Evolutionary conservation across 2,113 vertebrate species (phyloP).

Genomic region (Megaceryle torquata): DNA sequence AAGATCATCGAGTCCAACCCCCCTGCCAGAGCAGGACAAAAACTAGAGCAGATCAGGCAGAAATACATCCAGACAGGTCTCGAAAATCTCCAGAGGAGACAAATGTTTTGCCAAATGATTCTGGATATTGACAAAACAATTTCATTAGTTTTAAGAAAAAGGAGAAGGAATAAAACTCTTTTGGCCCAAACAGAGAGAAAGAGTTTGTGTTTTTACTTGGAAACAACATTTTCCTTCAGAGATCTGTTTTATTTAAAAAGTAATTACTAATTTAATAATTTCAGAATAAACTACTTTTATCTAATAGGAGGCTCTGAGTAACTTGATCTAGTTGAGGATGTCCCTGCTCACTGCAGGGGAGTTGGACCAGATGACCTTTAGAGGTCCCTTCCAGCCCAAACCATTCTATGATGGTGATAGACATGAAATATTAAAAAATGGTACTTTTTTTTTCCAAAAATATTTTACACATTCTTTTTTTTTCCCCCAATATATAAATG

Average conservation of each 20-base stretch:
- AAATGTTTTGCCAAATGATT: background rate
- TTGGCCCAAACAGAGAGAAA: background rate
- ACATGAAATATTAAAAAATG: background rate
- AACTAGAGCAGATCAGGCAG: too few species aligned
- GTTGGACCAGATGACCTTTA: too few species aligned
- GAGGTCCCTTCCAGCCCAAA: too few species aligned
- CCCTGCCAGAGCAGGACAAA: too few species aligned
- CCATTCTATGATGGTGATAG: background rate
- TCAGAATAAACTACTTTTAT: background rate
- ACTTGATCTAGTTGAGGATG: too few species aligned
- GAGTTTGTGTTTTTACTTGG: background rate
- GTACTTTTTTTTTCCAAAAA: background rate
- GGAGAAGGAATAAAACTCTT: background rate
- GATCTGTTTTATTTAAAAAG: background rate
- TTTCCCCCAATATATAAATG: background rate
- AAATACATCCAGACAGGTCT: too few species aligned
- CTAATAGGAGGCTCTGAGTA: background rate
- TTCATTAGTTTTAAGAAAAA: background rate
- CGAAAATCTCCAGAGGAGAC: too few species aligned
- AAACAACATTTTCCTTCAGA: background rate
- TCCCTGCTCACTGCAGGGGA: too few species aligned
- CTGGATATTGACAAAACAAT: background rate
- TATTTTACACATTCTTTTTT: background rate
- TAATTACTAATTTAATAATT: background rate
- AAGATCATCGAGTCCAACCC: too few species aligned